A percentile compares a stretch with the other conserved stretches of the same genome.
Evolutionary conservation across 1,140 invertebrate genomes (phyloP).

Genomic region (Nasonia longicornis): DNA sequence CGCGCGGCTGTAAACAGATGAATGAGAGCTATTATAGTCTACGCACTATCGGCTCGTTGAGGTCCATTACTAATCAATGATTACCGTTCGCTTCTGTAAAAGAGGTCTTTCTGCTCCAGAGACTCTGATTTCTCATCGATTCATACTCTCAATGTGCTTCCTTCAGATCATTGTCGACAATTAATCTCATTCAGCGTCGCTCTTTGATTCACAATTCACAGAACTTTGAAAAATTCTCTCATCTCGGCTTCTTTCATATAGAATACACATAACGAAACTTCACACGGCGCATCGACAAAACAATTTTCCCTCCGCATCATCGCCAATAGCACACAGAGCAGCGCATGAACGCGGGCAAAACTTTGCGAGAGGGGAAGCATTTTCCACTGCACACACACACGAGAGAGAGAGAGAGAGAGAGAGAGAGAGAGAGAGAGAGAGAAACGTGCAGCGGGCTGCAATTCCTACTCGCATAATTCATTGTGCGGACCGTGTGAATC

Average conservation of each 20-base stretch:
- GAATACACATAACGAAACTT: no score
- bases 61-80: not conserved
- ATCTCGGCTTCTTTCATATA: no score
- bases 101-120: not conserved
- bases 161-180: no score
- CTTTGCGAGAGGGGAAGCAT: not conserved
- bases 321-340: not conserved
- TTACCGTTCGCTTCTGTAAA: not conserved
- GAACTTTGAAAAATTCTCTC: no score
- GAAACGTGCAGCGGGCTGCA: conserved; percentile 25
- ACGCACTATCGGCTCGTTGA: not conserved
- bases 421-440: not conserved
- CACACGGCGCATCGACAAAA: not conserved
- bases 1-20: not conserved
- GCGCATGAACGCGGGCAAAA: not conserved
- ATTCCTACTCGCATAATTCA: conserved; percentile 43
- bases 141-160: not conserved
- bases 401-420: no score
- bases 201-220: no score
- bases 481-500: conserved; percentile 35
- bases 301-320: not conserved
- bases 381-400: not conserved
- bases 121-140: not conserved
- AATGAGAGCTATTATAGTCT: not conserved
- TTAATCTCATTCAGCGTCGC: no score